A percentile compares a stretch with the other conserved stretches of the same genome.
Evolutionary conservation across 1,140 invertebrate species (phyloP).

Genomic region (Bombus huntii): DNA sequence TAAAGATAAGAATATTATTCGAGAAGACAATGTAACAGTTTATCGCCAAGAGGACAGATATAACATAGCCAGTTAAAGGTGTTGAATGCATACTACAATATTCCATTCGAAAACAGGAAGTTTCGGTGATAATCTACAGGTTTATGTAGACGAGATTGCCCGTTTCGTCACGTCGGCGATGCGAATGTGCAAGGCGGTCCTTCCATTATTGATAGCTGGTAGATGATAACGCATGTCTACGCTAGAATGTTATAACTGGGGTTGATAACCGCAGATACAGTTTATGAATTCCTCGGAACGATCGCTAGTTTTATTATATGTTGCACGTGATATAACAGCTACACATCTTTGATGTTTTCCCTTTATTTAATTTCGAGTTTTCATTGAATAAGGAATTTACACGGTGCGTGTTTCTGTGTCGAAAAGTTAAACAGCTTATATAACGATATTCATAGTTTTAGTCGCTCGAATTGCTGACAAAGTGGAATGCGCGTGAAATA

Average conservation of each 20-base stretch:
- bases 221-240: slow-evolving; percentile 47
- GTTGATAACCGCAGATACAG: slow-evolving; percentile 41
- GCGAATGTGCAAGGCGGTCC: slow-evolving; percentile 36
- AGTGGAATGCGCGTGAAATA: too few relatives aligned
- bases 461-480: not conserved
- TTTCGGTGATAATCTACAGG: slow-evolving; percentile 56
- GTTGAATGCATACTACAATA: too few relatives aligned
- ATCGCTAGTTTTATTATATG: slow-evolving; percentile 28
- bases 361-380: slow-evolving; percentile 4
- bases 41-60: not conserved
- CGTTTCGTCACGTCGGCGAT: slow-evolving; percentile 53
- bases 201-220: slow-evolving; percentile 62
- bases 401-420: too few relatives aligned
- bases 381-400: too few relatives aligned
- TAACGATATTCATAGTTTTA: not conserved
- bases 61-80: not conserved
- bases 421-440: not conserved
- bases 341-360: not conserved
- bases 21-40: not conserved
- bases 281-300: slow-evolving; percentile 51
- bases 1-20: too few relatives aligned
- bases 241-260: slow-evolving; percentile 38
- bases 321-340: too few relatives aligned
- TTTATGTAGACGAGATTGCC: slow-evolving; percentile 62
- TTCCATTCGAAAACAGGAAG: slow-evolving; percentile 7